phyloP scores from a whole-genome alignment of 1,140 invertebrate species.

The Cotesia chilonis region DNA sequence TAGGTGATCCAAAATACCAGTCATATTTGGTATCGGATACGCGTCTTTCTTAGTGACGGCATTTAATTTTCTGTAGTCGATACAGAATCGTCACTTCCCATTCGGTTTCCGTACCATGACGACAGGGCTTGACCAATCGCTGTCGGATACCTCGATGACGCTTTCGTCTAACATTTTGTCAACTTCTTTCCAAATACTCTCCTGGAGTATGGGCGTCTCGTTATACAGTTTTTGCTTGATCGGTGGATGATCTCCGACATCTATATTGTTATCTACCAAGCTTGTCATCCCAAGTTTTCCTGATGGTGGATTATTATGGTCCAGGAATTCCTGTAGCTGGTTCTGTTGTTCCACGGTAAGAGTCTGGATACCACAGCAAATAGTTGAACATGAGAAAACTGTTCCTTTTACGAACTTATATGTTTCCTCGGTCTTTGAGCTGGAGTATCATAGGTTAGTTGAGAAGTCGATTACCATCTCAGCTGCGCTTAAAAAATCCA shows the following conservation, averaged over 20 bases:
- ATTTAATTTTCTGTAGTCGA: constrained; percentile 51
- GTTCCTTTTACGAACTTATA: not conserved
- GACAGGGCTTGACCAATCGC: constrained; percentile 46
- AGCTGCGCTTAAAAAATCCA: constrained; percentile 14
- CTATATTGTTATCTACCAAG: constrained; percentile 45
- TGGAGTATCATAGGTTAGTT: not conserved
- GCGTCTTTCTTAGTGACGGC: constrained; percentile 45
- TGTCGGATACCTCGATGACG: constrained; percentile 43
- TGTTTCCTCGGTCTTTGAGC: not conserved
- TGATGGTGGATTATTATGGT: not conserved
- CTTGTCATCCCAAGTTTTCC: constrained; percentile 33
- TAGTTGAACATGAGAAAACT: not conserved
- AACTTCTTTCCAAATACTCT: constrained; percentile 40
- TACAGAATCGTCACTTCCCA: constrained; percentile 46
- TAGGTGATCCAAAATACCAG: constrained; percentile 39
- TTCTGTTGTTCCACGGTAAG: not conserved
- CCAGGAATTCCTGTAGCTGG: not conserved
- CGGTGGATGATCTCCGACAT: constrained; percentile 41
- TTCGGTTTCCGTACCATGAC: constrained; percentile 48
- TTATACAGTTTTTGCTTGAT: constrained; percentile 46
- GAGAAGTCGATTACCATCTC: constrained; percentile 28
- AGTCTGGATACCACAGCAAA: constrained; percentile 26
- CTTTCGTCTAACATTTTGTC: constrained; percentile 44
- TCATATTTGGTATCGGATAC: constrained; percentile 48
- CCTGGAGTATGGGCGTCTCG: constrained; percentile 37